A percentile compares a stretch with the other conserved stretches of the same genome.
Conservation (phyloP, 2,888 invertebrate species). For the Mycogona germanica region DNA sequence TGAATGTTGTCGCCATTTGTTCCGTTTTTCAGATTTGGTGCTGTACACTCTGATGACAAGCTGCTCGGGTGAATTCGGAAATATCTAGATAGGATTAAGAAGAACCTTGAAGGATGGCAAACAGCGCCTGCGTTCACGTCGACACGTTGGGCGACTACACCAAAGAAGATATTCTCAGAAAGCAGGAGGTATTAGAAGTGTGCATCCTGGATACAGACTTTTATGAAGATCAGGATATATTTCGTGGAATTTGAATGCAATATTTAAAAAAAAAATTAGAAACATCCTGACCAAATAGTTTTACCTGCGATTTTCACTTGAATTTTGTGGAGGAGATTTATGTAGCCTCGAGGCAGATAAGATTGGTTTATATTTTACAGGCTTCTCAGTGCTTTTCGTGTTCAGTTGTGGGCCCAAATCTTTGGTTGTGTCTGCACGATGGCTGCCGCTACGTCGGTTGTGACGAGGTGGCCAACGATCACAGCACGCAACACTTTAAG, state of each 20-base stretch:
- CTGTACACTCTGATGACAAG: not conserved
- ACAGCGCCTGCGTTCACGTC: constrained; percentile 29
- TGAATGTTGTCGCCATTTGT: no score
- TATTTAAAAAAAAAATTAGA: not conserved
- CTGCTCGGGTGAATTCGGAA: no score
- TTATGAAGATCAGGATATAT: no score
- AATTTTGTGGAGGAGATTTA: not conserved
- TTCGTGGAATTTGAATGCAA: constrained; percentile 13
- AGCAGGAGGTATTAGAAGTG: constrained; percentile 23
- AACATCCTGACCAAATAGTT: no score
- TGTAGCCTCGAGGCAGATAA: no score
- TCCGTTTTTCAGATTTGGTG: not conserved
- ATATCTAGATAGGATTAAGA: no score
- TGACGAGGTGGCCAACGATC: constrained; percentile 67
- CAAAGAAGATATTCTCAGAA: constrained; percentile 28
- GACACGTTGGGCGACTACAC: constrained; percentile 27
- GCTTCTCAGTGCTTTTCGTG: constrained; percentile 52
- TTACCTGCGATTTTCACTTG: not conserved
- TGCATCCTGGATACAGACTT: no score
- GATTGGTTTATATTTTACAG: constrained; percentile 9
- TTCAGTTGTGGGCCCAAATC: constrained; percentile 55
- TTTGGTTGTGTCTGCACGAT: constrained; percentile 74
- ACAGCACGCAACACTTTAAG: constrained; percentile 66
- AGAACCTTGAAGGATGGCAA: no score
- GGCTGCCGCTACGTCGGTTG: constrained; percentile 72